phyloP scores from a whole-genome alignment of 2,797 vertebrate genomes.

The Heterohyrax brucei region DNA sequence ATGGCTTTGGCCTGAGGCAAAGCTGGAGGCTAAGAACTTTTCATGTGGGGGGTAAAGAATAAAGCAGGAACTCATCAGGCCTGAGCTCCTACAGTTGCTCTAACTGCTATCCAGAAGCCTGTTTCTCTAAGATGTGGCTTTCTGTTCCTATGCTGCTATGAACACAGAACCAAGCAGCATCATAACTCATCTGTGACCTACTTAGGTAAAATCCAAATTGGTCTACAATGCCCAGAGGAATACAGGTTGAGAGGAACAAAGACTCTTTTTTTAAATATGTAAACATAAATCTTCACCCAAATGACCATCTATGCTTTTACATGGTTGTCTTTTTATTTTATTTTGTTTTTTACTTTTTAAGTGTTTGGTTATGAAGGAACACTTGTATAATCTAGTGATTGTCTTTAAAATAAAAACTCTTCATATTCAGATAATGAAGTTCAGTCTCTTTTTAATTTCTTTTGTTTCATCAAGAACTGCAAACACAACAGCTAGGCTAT shows the following conservation, averaged over 20 bases:
- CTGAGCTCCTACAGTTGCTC: conserved; percentile 78
- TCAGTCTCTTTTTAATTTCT: conserved; percentile 41
- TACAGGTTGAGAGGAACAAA: conserved; percentile 81
- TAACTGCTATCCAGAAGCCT: conserved; percentile 82
- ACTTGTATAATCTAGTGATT: conserved; percentile 73
- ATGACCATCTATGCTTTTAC: conserved; percentile 63
- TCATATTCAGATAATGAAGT: conserved; percentile 68
- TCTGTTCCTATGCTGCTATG: conserved; percentile 80
- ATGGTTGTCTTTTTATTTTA: conserved; percentile 71
- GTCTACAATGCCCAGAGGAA: conserved; percentile 86
- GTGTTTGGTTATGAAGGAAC: conserved; percentile 75
- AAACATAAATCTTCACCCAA: conserved; percentile 16
- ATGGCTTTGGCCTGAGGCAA: conserved; percentile 91
- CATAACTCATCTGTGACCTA: conserved; percentile 90
- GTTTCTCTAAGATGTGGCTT: conserved; percentile 71
- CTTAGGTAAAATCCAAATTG: conserved; percentile 87
- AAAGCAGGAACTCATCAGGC: conserved; percentile 83
- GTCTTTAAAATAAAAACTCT: conserved; percentile 84
- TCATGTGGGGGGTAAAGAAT: conserved; percentile 85
- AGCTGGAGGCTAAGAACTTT: conserved; percentile 90
- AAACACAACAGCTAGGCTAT: conserved; percentile 61
- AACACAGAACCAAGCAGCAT: conserved; percentile 86
- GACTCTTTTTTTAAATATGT: conserved; percentile 39
- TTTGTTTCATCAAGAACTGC: conserved; percentile 54
- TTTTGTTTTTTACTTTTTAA: conserved; percentile 78